These are phyloP conservation scores for Pemphredon lugubris DNA, from an alignment of 2,888 invertebrate genomes.

Conservation along the genomic window DNA sequence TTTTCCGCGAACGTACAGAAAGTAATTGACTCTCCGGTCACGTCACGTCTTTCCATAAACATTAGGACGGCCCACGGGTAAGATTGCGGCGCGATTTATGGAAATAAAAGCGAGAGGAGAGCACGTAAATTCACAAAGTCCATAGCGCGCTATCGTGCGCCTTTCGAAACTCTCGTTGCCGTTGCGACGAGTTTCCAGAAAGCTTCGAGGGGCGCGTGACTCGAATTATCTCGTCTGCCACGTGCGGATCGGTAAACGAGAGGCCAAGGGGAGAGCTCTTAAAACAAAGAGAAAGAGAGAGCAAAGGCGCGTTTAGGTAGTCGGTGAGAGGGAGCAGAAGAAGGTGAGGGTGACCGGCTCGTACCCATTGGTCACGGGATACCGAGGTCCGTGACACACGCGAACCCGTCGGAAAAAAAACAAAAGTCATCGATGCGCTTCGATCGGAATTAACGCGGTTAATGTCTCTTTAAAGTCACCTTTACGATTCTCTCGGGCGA, in stretches of 20 bases:
- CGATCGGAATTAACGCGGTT: too few relatives aligned
- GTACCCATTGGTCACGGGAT: too few relatives aligned
- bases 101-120: constrained; percentile 18
- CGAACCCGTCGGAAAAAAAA: too few relatives aligned
- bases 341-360: too few relatives aligned
- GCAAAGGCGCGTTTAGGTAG: too few relatives aligned
- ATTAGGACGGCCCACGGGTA: constrained; percentile 5
- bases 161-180: constrained; percentile 37
- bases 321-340: too few relatives aligned
- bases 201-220: constrained; percentile 52
- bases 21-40: constrained; percentile 39
- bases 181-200: constrained; percentile 35
- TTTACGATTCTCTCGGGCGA: too few relatives aligned
- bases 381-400: too few relatives aligned
- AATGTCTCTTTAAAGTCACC: too few relatives aligned
- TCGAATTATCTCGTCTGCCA: constrained; percentile 53
- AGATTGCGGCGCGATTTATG: constrained; percentile 23
- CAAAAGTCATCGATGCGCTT: too few relatives aligned
- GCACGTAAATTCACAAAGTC: constrained; percentile 4
- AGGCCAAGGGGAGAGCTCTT: neutral
- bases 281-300: too few relatives aligned
- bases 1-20: constrained; percentile 7
- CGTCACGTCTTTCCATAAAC: constrained; percentile 33
- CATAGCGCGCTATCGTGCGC: constrained; percentile 7
- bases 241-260: constrained; percentile 40